A percentile compares a stretch with the other conserved stretches of the same genome.
phyloP scores from a whole-genome alignment of 2,113 vertebrate genomes.

The Hirundichthys speculiger region DNA sequence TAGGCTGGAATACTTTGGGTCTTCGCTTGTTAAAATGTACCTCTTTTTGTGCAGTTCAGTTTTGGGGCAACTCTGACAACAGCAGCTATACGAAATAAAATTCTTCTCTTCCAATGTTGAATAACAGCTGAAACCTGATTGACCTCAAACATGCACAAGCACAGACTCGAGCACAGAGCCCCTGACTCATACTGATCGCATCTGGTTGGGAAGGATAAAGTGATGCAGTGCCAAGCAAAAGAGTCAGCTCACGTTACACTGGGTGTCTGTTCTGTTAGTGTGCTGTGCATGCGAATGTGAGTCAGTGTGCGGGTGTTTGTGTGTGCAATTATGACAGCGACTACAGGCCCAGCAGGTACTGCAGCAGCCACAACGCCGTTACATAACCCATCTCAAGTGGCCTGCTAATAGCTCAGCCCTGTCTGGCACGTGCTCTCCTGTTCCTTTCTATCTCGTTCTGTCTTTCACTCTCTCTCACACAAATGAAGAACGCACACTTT shows the following conservation, averaged over 20 bases:
- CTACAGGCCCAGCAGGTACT: constrained; percentile 75
- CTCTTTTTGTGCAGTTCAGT: constrained; percentile 6
- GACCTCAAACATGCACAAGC: constrained; percentile 23
- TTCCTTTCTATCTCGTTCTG: constrained; percentile 52
- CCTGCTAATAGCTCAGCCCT: constrained; percentile 81
- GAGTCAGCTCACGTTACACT: constrained; percentile 51
- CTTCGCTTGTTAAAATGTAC: constrained; percentile 1
- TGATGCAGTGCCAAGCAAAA: constrained; percentile 37
- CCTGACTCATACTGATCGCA: constrained; percentile 34
- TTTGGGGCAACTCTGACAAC: neutral
- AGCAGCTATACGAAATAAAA: constrained; percentile 19
- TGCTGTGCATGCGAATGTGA: constrained; percentile 50
- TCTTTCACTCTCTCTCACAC: constrained; percentile 22
- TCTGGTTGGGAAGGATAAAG: constrained; percentile 37
- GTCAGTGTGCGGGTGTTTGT: constrained; percentile 59
- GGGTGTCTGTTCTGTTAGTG: constrained; percentile 34
- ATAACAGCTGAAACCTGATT: constrained; percentile 45
- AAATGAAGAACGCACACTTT: constrained; percentile 21
- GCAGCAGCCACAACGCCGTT: constrained; percentile 79
- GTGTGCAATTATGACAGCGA: constrained; percentile 64
- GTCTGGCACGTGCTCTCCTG: constrained; percentile 78
- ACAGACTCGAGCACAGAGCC: constrained; percentile 1
- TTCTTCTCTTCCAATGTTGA: constrained; percentile 8
- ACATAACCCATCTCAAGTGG: constrained; percentile 83
- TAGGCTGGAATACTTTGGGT: neutral